Conservation (phyloP, 1,140 invertebrate genomes). For the Drosophila elegans region DNA sequence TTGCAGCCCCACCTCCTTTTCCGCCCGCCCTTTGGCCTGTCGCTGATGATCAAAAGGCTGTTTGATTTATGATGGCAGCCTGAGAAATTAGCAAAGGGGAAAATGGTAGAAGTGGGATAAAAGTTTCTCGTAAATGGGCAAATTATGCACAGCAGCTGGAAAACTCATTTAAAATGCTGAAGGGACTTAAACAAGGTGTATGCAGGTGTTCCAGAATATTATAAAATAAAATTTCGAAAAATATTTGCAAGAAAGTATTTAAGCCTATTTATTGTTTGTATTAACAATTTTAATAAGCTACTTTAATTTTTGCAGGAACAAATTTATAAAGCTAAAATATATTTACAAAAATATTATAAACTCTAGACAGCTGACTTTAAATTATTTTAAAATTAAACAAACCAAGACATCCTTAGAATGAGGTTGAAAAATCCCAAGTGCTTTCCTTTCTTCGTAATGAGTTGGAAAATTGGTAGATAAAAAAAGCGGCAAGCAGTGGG, state of each 20-base stretch:
- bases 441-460: conserved; percentile 21
- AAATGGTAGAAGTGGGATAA: conserved; percentile 35
- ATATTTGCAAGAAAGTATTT: too few species aligned
- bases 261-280: too few species aligned
- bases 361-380: too few species aligned
- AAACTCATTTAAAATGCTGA: conserved; percentile 75
- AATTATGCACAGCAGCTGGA: conserved; percentile 69
- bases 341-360: too few species aligned
- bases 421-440: conserved; percentile 3
- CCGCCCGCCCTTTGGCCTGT: conserved; percentile 13
- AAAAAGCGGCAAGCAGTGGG: conserved; percentile 44
- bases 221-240: too few species aligned
- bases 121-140: conserved; percentile 72
- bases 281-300: too few species aligned
- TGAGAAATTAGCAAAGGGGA: conserved; percentile 63
- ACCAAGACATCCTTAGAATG: background rate
- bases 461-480: conserved; percentile 46
- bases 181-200: conserved; percentile 25
- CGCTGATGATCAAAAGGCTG: conserved; percentile 76
- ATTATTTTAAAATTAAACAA: too few species aligned
- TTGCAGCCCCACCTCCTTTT: conserved; percentile 39
- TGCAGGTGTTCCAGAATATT: conserved; percentile 14
- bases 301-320: too few species aligned
- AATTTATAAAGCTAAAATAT: too few species aligned
- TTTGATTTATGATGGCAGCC: conserved; percentile 78